phyloP scores from a whole-genome alignment of 2,797 vertebrate genomes.

The Acanthurus tractus region DNA sequence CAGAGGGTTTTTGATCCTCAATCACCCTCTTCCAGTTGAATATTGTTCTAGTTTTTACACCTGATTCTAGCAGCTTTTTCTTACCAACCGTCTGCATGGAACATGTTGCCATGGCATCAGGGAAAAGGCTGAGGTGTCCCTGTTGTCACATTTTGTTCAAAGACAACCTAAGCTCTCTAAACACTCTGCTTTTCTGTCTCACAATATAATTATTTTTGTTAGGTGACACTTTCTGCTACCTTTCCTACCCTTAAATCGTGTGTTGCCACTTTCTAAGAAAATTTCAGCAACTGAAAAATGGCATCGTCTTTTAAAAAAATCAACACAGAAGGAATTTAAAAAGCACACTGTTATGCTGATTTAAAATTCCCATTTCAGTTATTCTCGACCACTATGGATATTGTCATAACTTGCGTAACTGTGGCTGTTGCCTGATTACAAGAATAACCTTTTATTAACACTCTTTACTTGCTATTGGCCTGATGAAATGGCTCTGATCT shows the following conservation, averaged over 20 bases:
- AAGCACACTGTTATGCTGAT: not conserved
- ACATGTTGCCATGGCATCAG: slow-evolving; percentile 73
- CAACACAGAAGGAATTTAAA: slow-evolving; percentile 17
- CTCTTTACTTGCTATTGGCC: slow-evolving; percentile 10
- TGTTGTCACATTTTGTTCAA: slow-evolving; percentile 65
- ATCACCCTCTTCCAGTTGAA: slow-evolving; percentile 11
- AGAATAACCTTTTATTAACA: slow-evolving; percentile 19
- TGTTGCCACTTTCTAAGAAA: slow-evolving; percentile 14
- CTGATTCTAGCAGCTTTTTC: slow-evolving; percentile 46
- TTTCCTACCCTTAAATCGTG: slow-evolving; percentile 16
- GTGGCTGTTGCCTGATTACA: slow-evolving; percentile 8
- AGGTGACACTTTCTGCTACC: not conserved
- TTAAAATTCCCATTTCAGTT: not conserved
- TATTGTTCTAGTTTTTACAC: slow-evolving; percentile 47
- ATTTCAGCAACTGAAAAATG: slow-evolving; percentile 19
- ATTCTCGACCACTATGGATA: slow-evolving; percentile 4
- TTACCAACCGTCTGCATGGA: slow-evolving; percentile 40
- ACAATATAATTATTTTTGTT: slow-evolving; percentile 24
- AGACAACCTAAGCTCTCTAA: slow-evolving; percentile 48
- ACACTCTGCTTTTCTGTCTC: slow-evolving; percentile 25
- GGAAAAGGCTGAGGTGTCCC: slow-evolving; percentile 55
- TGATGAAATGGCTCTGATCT: slow-evolving; percentile 38
- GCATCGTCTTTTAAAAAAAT: slow-evolving; percentile 15
- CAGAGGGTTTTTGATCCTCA: slow-evolving; percentile 1
- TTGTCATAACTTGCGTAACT: not conserved